Conservation (phyloP, 1,140 invertebrate species). For the Spodoptera frugiperda region DNA sequence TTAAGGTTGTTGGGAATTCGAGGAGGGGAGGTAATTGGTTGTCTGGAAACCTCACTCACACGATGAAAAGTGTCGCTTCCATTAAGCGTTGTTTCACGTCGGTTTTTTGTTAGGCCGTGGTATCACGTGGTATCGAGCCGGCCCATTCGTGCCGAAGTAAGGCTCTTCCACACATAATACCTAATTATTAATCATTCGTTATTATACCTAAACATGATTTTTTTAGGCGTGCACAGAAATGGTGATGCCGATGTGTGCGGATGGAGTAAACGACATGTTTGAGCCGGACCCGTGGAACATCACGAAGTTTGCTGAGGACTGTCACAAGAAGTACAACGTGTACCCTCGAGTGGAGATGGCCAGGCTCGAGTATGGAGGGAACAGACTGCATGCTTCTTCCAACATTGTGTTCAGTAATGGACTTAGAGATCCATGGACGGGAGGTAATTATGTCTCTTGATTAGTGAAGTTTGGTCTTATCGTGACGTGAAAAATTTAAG, state of each 20-base stretch:
- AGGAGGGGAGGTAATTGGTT: too few species aligned
- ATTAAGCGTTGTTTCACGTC: too few species aligned
- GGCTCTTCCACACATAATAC: too few species aligned
- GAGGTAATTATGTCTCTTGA: conserved; percentile 67
- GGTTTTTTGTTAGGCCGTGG: too few species aligned
- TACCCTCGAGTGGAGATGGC: conserved; percentile 89
- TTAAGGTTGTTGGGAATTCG: too few species aligned
- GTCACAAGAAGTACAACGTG: conserved; percentile 90
- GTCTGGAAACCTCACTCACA: too few species aligned
- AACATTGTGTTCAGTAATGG: conserved; percentile 98
- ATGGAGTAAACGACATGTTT: conserved; percentile 94
- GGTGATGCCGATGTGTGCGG: conserved; percentile 96
- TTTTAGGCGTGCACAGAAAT: conserved; percentile 96
- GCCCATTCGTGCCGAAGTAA: too few species aligned
- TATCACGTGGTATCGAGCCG: too few species aligned
- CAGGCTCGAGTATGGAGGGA: conserved; percentile 93
- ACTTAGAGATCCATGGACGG: conserved; percentile 96
- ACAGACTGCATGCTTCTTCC: conserved; percentile 87
- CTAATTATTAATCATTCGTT: too few species aligned
- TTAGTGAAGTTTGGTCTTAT: neutral
- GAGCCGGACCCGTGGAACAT: conserved; percentile 92
- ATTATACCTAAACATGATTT: conserved; percentile 53
- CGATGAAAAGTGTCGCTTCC: too few species aligned
- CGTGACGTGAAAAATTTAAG: too few species aligned
- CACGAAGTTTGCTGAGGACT: conserved; percentile 88